These are phyloP conservation scores for Schlechtendalia chinensis DNA, from an alignment of 1,140 invertebrate genomes.

Conservation along the genomic window DNA sequence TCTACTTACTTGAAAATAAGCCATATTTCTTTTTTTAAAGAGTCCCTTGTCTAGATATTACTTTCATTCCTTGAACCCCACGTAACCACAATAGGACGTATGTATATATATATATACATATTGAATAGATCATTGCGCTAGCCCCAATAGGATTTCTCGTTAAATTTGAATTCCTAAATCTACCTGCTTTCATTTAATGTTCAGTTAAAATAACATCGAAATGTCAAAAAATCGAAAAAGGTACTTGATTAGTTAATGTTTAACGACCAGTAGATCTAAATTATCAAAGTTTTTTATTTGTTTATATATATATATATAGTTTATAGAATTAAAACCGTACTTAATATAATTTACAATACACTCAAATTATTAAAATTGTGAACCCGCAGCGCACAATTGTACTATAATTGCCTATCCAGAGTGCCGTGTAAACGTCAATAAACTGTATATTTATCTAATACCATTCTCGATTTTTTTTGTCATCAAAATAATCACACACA, in stretches of 20 bases:
- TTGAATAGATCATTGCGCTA: no score
- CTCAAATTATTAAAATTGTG: no score
- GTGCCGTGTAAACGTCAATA: no score
- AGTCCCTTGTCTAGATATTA: constrained; percentile 6
- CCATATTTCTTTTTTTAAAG: constrained; percentile 10
- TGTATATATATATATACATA: no score
- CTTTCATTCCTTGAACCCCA: neutral
- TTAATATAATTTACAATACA: no score
- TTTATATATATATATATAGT: no score
- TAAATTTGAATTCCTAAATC: constrained; percentile 4
- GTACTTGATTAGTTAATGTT: constrained; percentile 21
- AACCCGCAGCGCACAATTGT: no score
- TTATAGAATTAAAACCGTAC: no score
- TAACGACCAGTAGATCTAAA: constrained; percentile 31
- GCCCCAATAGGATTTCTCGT: neutral
- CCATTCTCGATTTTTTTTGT: no score
- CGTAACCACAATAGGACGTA: neutral
- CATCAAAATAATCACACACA: no score
- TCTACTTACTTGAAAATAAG: constrained; percentile 29
- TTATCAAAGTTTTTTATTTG: constrained; percentile 33
- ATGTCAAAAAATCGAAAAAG: constrained; percentile 12
- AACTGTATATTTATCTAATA: no score
- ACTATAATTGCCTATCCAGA: no score
- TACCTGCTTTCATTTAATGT: neutral
- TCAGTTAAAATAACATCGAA: neutral